phyloP scores from a whole-genome alignment of 1,140 invertebrate species.

The Micrasema longulum region DNA sequence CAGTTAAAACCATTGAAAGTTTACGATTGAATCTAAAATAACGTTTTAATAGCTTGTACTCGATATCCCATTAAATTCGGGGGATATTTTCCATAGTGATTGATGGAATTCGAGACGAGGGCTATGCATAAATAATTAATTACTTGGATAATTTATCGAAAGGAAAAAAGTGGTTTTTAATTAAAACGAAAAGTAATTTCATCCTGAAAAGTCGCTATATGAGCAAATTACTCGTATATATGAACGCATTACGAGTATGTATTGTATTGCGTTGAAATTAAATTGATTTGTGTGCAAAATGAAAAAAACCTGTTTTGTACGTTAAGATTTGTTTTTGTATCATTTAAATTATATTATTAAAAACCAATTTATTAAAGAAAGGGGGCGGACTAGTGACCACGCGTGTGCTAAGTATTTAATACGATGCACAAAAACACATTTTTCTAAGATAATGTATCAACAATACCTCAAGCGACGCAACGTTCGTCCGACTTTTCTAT shows the following conservation, averaged over 20 bases:
- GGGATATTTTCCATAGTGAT: conserved; percentile 28
- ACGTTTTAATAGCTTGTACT: conserved; percentile 6
- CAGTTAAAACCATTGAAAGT: not conserved
- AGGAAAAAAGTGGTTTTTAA: not conserved
- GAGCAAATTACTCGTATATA: too few species aligned
- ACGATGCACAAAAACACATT: too few species aligned
- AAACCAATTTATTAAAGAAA: not conserved
- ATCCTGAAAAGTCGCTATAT: too few species aligned
- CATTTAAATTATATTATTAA: not conserved
- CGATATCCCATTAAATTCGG: conserved; percentile 6
- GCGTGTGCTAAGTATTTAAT: too few species aligned
- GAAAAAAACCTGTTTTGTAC: not conserved
- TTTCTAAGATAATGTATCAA: too few species aligned
- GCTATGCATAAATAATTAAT: conserved; percentile 25
- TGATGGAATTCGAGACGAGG: conserved; percentile 11
- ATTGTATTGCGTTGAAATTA: too few species aligned
- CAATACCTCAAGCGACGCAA: too few species aligned
- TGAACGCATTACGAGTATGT: too few species aligned
- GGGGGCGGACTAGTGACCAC: too few species aligned
- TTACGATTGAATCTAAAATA: conserved; percentile 1
- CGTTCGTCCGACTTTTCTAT: too few species aligned
- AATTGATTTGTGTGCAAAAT: not conserved
- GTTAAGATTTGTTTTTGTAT: not conserved
- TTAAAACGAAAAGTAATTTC: too few species aligned
- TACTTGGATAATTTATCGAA: not conserved